Base-by-base conservation (phyloP, 2,797 vertebrate species). In the Hydrocynus forskahlii region DNA sequence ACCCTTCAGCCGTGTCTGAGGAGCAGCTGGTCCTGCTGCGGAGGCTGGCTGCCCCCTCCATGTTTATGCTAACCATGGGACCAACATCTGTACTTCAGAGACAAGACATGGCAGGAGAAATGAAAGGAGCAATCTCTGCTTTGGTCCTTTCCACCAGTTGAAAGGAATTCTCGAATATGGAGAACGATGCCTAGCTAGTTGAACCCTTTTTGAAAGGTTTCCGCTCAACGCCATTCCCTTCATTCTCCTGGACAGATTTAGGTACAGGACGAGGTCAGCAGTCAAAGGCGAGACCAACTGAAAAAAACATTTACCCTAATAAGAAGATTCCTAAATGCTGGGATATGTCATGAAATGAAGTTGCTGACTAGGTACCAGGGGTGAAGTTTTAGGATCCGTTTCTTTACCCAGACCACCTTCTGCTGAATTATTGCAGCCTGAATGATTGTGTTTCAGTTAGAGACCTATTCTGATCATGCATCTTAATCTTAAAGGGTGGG, bases 11-110 rank as follows among this genome's bases (percentile, higher is more conserved):
- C 21, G 7, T 23, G 79, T 68, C 43, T 21, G 21, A 40, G 55
- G 54, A 76, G 43, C 80, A 81, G 67, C 80, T 76, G 80, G 59
- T 55, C 59, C 63, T 13, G 50, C 59, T 57, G 59, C 70, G 57
- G 12, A 52, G 71, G 25, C 6, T 21, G 52, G 54, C 29, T 57
- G 40, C 29, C 38, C 40, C 40, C 57, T 76, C 29, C 16, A 48
- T 75, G 80, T 81, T 71, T 71, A 63, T 17, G 48, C 66, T 16
- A 55, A 38, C 38, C 64, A 69, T 21, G 52, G 29, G 25, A 74
- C n/a, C 38, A 68, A 68, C 66, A 68, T 68, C 66, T 68, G 66
- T 45, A 68, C 66, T 43, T 68, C 66, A 40, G 38, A 68, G 66
- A 21, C 7, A 40, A 45, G 17, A 68, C 17, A 45, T 19, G 17